A percentile compares a stretch with the other conserved stretches of the same genome.
These are phyloP conservation scores for Pycnomerus fuliginosus DNA, from an alignment of 2,888 invertebrate genomes.

Conservation along the genomic window DNA sequence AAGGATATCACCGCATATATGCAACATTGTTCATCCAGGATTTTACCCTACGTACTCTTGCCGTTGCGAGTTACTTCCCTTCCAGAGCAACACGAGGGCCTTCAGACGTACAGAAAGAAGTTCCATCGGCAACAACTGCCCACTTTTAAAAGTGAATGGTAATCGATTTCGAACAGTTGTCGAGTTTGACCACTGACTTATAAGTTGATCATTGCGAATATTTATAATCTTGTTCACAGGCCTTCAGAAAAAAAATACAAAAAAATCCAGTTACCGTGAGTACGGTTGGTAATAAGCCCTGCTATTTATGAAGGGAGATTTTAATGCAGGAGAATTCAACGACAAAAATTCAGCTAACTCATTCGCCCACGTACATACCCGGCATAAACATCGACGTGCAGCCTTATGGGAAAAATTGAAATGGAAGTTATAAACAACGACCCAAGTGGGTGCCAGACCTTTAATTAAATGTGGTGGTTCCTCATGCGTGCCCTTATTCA, in stretches of 20 bases:
- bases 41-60: conserved; percentile 8
- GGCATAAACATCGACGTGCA: conserved; percentile 15
- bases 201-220: conserved; percentile 31
- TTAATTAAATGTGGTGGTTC: conserved; percentile 14
- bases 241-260: conserved; percentile 15
- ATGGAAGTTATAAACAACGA: conserved; percentile 15
- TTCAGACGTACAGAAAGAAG: conserved; percentile 13
- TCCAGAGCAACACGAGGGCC: neutral
- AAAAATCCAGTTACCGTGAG: conserved; percentile 10
- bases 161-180: conserved; percentile 40
- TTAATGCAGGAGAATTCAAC: conserved; percentile 9
- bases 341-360: conserved; percentile 20
- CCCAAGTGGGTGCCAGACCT: conserved; percentile 16
- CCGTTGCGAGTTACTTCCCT: conserved; percentile 4
- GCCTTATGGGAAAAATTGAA: conserved; percentile 11
- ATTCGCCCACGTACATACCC: conserved; percentile 21
- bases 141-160: conserved; percentile 21
- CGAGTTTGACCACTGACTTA: conserved; percentile 34
- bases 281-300: conserved; percentile 20
- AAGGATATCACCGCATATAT: conserved; percentile 33
- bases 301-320: conserved; percentile 22
- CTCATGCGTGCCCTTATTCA: conserved; percentile 14
- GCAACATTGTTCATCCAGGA: conserved; percentile 4
- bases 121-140: conserved; percentile 9
- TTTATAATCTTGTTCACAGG: conserved; percentile 28